Conservation (phyloP, 2,888 invertebrate species). For the Ophonus ardosiacus region DNA sequence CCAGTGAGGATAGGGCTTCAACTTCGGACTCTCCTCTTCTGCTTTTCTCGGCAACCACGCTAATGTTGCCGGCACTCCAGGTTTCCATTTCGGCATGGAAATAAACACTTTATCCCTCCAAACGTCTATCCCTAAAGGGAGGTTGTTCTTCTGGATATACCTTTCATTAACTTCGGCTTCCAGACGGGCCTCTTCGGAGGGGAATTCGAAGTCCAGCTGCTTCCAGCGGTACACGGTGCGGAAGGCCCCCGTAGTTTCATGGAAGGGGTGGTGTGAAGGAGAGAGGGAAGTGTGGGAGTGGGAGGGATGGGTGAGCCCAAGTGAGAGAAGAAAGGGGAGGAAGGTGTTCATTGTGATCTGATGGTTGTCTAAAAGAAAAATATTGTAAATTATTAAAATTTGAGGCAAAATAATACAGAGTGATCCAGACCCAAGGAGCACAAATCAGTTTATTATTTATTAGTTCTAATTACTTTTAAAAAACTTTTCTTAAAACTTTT, state of each 20-base stretch:
- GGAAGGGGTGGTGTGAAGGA: background rate
- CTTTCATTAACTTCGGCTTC: constrained; percentile 80
- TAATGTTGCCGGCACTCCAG: constrained; percentile 86
- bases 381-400: background rate
- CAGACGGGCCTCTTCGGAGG: constrained; percentile 78
- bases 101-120: constrained; percentile 84
- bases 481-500: too few species aligned
- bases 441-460: too few species aligned
- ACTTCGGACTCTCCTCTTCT: constrained; percentile 78
- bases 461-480: too few species aligned
- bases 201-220: constrained; percentile 85
- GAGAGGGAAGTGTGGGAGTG: constrained; percentile 13
- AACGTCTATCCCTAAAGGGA: constrained; percentile 86
- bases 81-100: constrained; percentile 86
- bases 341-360: constrained; percentile 71
- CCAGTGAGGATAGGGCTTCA: constrained; percentile 89
- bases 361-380: constrained; percentile 42
- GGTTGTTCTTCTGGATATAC: constrained; percentile 84
- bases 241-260: constrained; percentile 79
- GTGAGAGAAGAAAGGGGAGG: constrained; percentile 77
- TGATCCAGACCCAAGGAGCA: too few species aligned
- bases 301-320: constrained; percentile 68
- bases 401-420: too few species aligned
- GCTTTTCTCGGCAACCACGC: constrained; percentile 82
- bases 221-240: constrained; percentile 86